Evolutionary conservation across 2,797 vertebrate species (phyloP).

Genomic region (Lemur catta): DNA sequence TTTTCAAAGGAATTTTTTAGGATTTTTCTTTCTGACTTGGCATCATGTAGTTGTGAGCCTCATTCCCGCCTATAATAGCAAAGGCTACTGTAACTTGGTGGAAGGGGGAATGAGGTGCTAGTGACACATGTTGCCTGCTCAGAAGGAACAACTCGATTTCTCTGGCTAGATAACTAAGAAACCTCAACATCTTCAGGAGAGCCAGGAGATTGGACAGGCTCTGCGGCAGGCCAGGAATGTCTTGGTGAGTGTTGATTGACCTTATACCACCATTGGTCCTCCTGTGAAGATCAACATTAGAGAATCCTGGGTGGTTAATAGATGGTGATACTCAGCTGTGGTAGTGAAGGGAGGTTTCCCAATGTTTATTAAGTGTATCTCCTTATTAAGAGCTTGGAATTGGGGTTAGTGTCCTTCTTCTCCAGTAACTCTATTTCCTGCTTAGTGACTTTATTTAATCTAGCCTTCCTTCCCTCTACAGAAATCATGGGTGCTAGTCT

Average conservation of each 20-base stretch:
- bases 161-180: constrained; percentile 79
- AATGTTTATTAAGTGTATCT: constrained; percentile 7
- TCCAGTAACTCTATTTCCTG: not conserved
- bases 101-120: not conserved
- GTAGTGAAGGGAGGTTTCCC: not conserved
- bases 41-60: not conserved
- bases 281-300: constrained; percentile 26
- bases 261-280: not conserved
- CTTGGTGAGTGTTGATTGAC: constrained; percentile 79
- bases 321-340: not conserved
- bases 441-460: not conserved
- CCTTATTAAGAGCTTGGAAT: not conserved
- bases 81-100: not conserved
- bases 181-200: constrained; percentile 82
- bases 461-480: constrained; percentile 52
- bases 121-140: not conserved
- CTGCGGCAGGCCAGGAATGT: constrained; percentile 77
- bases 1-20: not conserved
- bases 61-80: not conserved
- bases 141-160: constrained; percentile 86
- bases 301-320: not conserved
- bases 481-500: constrained; percentile 70
- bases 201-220: constrained; percentile 74
- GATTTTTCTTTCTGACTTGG: constrained; percentile 9
- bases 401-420: not conserved